These are phyloP conservation scores for Ctenoplectra terminalis DNA, from an alignment of 1,140 invertebrate genomes.

Conservation along the genomic window DNA sequence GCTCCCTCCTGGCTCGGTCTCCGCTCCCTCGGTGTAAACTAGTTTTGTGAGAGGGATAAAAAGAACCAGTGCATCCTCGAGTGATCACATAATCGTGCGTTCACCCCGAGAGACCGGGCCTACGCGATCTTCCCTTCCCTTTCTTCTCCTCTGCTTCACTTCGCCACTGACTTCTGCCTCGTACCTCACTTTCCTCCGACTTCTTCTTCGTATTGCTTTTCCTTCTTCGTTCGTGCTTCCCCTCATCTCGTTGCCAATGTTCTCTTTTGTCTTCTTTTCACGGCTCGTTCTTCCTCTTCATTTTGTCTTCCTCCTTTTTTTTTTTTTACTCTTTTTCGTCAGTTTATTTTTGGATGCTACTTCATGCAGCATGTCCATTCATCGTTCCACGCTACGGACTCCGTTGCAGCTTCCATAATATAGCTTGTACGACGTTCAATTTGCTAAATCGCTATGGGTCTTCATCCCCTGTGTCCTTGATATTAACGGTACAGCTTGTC, in stretches of 20 bases:
- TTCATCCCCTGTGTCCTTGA: not conserved
- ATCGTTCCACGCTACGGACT: not conserved
- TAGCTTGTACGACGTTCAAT: not conserved
- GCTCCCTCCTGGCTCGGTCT: not conserved
- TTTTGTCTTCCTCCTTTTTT: not conserved
- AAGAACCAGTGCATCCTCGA: conserved; percentile 77
- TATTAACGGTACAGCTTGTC: conserved; percentile 11
- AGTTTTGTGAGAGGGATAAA: conserved; percentile 67
- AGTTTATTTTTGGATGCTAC: conserved; percentile 1
- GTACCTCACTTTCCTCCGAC: conserved; percentile 28
- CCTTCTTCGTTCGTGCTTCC: not conserved
- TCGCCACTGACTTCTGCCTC: not conserved
- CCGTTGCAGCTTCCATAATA: not conserved
- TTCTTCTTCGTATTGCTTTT: not conserved
- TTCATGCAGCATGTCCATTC: conserved; percentile 28
- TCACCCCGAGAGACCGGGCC: conserved; percentile 70
- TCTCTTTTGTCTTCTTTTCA: conserved; percentile 12
- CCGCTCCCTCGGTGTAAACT: conserved; percentile 64
- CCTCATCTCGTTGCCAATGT: not conserved
- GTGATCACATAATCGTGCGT: conserved; percentile 82
- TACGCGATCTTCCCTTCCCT: conserved; percentile 12
- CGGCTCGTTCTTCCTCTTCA: not conserved
- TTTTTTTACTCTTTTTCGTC: conserved; percentile 14
- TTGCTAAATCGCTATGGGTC: not conserved
- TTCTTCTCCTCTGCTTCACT: conserved; percentile 14